Percentiles rank a stretch among this genome's conserved stretches.
phyloP scores from a whole-genome alignment of 2,888 invertebrate genomes.

The Melanargia galathea region DNA sequence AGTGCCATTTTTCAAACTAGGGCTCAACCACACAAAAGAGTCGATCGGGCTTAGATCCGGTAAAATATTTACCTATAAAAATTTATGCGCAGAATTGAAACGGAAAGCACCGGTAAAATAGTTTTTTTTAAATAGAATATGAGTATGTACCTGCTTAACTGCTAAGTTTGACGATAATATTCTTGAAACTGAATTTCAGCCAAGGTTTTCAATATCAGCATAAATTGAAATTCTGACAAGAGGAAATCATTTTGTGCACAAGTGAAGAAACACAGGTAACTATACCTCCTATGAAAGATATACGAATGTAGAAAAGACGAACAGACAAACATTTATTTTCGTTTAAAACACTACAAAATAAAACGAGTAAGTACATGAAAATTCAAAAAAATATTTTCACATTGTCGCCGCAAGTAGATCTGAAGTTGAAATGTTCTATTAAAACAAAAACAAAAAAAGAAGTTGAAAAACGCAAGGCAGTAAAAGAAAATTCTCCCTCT shows the following conservation, averaged over 20 bases:
- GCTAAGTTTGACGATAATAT: too few relatives aligned
- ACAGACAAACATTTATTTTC: too few relatives aligned
- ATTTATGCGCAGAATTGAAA: neutral
- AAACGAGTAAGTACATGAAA: neutral
- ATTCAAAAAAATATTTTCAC: neutral
- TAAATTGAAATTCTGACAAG: too few relatives aligned
- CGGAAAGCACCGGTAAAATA: neutral
- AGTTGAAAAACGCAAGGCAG: constrained; percentile 3
- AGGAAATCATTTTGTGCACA: too few relatives aligned
- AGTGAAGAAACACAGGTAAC: too few relatives aligned
- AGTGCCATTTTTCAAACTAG: constrained; percentile 19
- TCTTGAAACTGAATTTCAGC: too few relatives aligned
- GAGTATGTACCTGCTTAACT: too few relatives aligned
- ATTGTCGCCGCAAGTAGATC: neutral
- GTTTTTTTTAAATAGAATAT: neutral
- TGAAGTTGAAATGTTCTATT: neutral
- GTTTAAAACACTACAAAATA: too few relatives aligned
- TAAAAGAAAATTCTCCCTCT: constrained; percentile 22
- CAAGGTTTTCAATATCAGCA: too few relatives aligned
- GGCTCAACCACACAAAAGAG: neutral
- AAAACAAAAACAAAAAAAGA: constrained; percentile 1
- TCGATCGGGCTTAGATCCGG: constrained; percentile 7
- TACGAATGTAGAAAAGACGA: too few relatives aligned
- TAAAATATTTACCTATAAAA: neutral
- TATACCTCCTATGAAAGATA: too few relatives aligned